phyloP scores from a whole-genome alignment of 2,888 invertebrate species.

The Nowickia ferox region DNA sequence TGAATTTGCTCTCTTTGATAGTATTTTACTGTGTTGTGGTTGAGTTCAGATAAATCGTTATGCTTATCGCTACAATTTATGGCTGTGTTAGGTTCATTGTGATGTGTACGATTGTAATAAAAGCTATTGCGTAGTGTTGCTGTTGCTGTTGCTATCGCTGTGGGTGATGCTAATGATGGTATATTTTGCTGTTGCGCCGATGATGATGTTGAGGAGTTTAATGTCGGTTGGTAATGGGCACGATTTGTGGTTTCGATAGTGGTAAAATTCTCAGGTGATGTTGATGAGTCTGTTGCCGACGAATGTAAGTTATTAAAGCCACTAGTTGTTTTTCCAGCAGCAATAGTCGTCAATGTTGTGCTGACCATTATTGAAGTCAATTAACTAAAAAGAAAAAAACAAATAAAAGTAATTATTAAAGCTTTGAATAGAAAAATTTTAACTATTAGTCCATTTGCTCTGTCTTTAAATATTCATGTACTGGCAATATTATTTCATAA shows the following conservation, averaged over 20 bases:
- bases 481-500: too few species aligned
- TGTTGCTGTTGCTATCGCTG: constrained; percentile 44
- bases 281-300: constrained; percentile 72
- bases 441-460: too few species aligned
- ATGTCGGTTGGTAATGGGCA: constrained; percentile 73
- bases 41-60: constrained; percentile 56
- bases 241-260: constrained; percentile 73
- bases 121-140: constrained; percentile 49
- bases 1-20: constrained; percentile 72
- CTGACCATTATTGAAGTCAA: constrained; percentile 83
- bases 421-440: background rate
- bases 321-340: constrained; percentile 83
- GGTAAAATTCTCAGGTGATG: constrained; percentile 68
- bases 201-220: constrained; percentile 75
- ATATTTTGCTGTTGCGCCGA: constrained; percentile 74
- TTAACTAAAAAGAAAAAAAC: constrained; percentile 75
- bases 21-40: constrained; percentile 72
- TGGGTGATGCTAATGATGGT: constrained; percentile 61
- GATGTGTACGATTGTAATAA: constrained; percentile 53
- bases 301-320: constrained; percentile 74
- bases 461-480: too few species aligned
- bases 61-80: constrained; percentile 64
- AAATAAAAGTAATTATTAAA: constrained; percentile 4
- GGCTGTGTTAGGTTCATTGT: constrained; percentile 31
- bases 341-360: constrained; percentile 83